Evolutionary conservation across 2,113 vertebrate species (phyloP).

Genomic region (Leucopsar rothschildi): DNA sequence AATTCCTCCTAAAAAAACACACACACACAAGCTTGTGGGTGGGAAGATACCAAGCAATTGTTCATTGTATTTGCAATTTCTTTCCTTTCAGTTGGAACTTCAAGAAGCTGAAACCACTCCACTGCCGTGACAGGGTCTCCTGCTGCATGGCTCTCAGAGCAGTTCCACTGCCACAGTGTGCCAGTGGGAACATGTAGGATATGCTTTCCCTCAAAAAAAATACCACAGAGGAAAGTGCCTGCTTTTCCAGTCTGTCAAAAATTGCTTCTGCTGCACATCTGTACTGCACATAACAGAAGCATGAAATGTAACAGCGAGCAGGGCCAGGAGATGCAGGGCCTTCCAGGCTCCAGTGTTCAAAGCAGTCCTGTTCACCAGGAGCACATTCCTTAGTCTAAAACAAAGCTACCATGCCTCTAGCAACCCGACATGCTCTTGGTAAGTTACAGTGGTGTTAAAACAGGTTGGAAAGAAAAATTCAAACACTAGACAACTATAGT

Average conservation of each 20-base stretch:
- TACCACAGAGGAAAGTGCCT: conserved; percentile 40
- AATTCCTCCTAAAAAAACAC: neutral
- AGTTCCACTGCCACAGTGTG: neutral
- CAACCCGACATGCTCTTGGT: neutral
- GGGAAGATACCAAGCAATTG: neutral
- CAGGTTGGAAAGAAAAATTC: neutral
- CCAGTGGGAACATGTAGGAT: neutral
- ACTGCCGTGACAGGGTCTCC: conserved; percentile 64
- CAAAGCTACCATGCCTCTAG: neutral
- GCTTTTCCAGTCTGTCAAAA: conserved; percentile 35
- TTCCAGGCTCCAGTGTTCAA: neutral
- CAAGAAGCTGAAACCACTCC: conserved; percentile 76
- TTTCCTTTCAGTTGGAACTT: conserved; percentile 78
- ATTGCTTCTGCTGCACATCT: conserved; percentile 37
- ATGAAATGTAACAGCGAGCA: neutral
- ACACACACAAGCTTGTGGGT: neutral
- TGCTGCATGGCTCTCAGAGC: conserved; percentile 28
- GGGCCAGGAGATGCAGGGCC: neutral
- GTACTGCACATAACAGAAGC: neutral
- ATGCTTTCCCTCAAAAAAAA: neutral
- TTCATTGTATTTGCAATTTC: conserved; percentile 64
- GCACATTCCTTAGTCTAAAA: neutral
- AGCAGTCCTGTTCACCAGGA: neutral
- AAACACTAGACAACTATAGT: neutral
- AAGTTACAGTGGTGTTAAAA: neutral